Evolutionary conservation across 2,888 invertebrate genomes (phyloP), one percentile per base, ranked within the genome.

Genomic region (Drosophila fungiperda): DNA sequence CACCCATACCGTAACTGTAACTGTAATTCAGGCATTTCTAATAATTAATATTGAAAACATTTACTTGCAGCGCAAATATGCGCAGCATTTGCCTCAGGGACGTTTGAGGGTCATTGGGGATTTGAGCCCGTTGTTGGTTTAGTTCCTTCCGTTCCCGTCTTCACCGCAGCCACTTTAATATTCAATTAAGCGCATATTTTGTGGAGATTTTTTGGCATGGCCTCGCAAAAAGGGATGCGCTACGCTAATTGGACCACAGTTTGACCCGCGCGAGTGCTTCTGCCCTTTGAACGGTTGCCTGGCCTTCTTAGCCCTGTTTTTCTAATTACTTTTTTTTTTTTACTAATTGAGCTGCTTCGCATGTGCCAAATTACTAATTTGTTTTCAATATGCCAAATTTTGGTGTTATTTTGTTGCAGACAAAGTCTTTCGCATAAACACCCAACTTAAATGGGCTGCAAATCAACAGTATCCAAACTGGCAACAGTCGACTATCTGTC

Each of bases 31-130:
- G 26, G 9, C n/a, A 42, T 57, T 57, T 53, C 69, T 82, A 80
- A 88, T 86, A 80, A 86, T 86, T 88, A 82, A 88, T 88, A 86
- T 82, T 86, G 83, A 83, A 87, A 84, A 81, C 73, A 85, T 83
- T 74, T 58, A 59, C 72, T 59, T 63, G 70, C 64, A 62, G 65
- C 68, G 54, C 52, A 65, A 70, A 68, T 72, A 67, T 71, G 55
- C 75, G 53, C 36, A 49, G 52, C 36, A 48, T 48, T 64, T 32
- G 48, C 33, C 35, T 33, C n/a, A 33, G 62, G 78, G 67, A 52
- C 59, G n/a, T 68, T 75, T 68, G 75, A 55, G 75, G 78, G 79
- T 78, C 72, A 68, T 73, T 69, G 58, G 74, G 74, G 69, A 62
- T 52, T 42, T 23, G 60, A 48, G n/a, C 20, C 40, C 35, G 50